Conservation (phyloP, 2,113 vertebrate species). For the Elaphurus davidianus region DNA sequence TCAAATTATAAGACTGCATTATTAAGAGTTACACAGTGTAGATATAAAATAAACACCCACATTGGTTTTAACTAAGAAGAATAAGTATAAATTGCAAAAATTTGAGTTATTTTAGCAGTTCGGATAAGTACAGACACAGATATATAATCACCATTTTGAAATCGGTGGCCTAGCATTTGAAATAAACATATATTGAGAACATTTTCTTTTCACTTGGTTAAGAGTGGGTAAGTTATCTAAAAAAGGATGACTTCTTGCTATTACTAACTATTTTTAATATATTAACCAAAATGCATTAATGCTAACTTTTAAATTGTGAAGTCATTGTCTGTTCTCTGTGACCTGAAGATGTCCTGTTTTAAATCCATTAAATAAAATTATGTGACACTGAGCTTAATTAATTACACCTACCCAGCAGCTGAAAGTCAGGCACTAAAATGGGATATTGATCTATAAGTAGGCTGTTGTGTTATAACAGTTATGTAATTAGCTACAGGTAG, state of each 20-base stretch:
- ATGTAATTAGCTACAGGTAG: conserved; percentile 70
- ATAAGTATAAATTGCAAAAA: neutral
- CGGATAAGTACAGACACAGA: rapidly evolving
- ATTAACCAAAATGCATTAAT: conserved; percentile 70
- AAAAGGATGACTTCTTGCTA: neutral
- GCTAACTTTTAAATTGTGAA: conserved; percentile 65
- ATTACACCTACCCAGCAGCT: conserved; percentile 50
- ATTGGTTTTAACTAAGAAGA: neutral
- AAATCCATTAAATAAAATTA: conserved; percentile 76
- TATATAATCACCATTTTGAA: neutral
- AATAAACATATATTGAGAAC: neutral
- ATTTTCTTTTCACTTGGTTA: neutral
- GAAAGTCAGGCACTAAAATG: conserved; percentile 69
- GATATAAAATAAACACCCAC: neutral
- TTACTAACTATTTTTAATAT: conserved; percentile 64
- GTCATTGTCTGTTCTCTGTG: conserved; percentile 35
- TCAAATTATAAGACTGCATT: neutral
- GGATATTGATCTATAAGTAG: conserved; percentile 75
- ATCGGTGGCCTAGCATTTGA: neutral
- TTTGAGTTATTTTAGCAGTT: neutral
- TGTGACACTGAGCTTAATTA: conserved; percentile 73
- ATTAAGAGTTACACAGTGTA: neutral
- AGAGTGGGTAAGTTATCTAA: neutral
- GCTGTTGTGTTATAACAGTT: conserved; percentile 27
- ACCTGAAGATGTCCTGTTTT: conserved; percentile 48